Percentiles rank a stretch among this genome's conserved stretches.
These are phyloP conservation scores for Talpa occidentalis DNA, from an alignment of 2,113 vertebrate species.

Conservation along the genomic window DNA sequence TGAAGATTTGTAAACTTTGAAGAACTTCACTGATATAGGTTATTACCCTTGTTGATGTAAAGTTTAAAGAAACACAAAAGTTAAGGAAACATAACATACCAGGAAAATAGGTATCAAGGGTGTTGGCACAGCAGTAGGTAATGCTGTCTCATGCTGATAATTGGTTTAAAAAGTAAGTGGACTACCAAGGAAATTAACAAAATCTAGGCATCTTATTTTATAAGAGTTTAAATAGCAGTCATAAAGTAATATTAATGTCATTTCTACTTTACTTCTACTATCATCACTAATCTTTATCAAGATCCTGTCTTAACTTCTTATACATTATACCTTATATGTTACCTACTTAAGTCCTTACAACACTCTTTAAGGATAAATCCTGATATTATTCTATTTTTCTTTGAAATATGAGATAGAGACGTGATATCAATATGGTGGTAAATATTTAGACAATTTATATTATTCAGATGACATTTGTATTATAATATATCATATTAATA, in stretches of 20 bases:
- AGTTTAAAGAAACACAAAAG: background rate
- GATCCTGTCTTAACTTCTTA: background rate
- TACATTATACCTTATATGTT: background rate
- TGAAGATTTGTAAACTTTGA: background rate
- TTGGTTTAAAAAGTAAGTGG: constrained; percentile 1
- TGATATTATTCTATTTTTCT: background rate
- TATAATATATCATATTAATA: too few species aligned
- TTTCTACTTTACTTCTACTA: background rate
- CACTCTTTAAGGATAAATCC: background rate
- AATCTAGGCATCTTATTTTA: background rate
- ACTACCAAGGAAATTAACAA: background rate
- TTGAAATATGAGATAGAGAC: background rate
- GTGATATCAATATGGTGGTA: background rate
- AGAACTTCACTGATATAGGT: background rate
- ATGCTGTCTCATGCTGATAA: background rate
- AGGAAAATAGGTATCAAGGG: background rate
- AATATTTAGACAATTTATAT: background rate
- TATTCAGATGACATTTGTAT: background rate
- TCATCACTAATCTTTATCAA: background rate
- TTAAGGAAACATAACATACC: background rate
- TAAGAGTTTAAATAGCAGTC: background rate
- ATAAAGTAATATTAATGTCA: background rate
- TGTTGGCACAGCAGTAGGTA: background rate
- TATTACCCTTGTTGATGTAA: background rate
- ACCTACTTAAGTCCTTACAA: background rate